Percentiles rank a stretch among this genome's conserved stretches.
phyloP scores from a whole-genome alignment of 2,888 invertebrate species.

The Ophion costatus region DNA sequence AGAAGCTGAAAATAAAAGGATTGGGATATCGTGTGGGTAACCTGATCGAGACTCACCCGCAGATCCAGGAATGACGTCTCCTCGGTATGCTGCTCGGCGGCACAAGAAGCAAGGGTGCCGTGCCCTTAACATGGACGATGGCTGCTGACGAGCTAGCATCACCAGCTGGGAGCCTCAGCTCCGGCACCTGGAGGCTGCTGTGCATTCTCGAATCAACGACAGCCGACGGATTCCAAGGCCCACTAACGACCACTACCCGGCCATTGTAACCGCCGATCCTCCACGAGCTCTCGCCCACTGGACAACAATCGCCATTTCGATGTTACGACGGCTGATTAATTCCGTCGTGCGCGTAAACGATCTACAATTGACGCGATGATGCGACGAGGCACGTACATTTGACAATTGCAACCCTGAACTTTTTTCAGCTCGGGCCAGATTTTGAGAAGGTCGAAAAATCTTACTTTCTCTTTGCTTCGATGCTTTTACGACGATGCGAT shows the following conservation, averaged over 20 bases:
- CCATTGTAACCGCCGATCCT: constrained; percentile 66
- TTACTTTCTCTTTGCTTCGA: too few species aligned
- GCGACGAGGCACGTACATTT: constrained; percentile 1
- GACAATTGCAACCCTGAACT: neutral
- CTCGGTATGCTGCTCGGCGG: constrained; percentile 86
- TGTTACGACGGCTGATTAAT: constrained; percentile 10
- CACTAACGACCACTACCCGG: constrained; percentile 65
- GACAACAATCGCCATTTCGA: constrained; percentile 64
- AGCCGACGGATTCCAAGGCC: constrained; percentile 62
- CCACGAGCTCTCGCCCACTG: constrained; percentile 68
- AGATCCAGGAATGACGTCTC: constrained; percentile 91
- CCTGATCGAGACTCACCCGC: constrained; percentile 86
- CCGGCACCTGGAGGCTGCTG: constrained; percentile 88
- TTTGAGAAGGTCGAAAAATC: too few species aligned
- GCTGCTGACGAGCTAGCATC: constrained; percentile 79
- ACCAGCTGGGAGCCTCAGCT: constrained; percentile 86
- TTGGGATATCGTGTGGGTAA: constrained; percentile 21
- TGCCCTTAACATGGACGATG: constrained; percentile 67
- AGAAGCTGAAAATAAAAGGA: neutral
- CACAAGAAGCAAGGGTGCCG: constrained; percentile 80
- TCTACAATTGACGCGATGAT: neutral
- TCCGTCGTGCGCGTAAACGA: neutral
- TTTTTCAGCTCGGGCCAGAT: too few species aligned
- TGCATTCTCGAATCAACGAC: constrained; percentile 82
- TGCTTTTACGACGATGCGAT: neutral